Evolutionary conservation across 2,113 vertebrate genomes (phyloP).

Genomic region (Lophius piscatorius): DNA sequence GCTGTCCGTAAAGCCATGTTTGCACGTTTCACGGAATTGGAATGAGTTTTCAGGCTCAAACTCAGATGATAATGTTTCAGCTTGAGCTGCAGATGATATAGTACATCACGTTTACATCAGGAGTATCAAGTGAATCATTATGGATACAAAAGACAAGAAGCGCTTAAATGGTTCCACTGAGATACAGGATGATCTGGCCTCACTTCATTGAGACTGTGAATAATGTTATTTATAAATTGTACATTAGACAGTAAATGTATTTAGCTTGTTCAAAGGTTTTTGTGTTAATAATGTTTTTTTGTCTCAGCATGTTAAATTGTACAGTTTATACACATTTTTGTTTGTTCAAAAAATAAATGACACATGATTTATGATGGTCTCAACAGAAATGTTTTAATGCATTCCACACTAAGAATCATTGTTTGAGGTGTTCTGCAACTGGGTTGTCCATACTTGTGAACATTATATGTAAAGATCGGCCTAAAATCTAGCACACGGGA

Average conservation of each 20-base stretch:
- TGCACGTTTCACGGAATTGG: constrained; percentile 96
- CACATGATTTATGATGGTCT: constrained; percentile 7
- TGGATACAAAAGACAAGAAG: neutral
- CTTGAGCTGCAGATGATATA: neutral
- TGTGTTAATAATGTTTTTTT: constrained; percentile 33
- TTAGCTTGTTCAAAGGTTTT: constrained; percentile 36
- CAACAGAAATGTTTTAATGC: neutral
- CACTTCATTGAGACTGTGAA: constrained; percentile 22
- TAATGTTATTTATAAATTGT: constrained; percentile 75
- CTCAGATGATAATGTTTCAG: neutral
- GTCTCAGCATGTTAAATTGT: constrained; percentile 70
- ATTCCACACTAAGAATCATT: neutral
- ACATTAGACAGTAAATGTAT: constrained; percentile 65
- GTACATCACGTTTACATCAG: constrained; percentile 1
- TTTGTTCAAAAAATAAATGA: constrained; percentile 82
- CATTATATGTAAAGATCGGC: no score
- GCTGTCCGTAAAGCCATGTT: constrained; percentile 99
- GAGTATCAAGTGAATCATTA: neutral
- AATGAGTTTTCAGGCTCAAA: constrained; percentile 70
- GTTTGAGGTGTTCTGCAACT: no score
- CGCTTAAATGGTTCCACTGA: constrained; percentile 7
- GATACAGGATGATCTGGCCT: constrained; percentile 16
- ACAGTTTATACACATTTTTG: constrained; percentile 79
- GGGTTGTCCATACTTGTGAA: no score
- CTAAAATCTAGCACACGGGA: no score